Evolutionary conservation across 2,113 vertebrate species (phyloP).

Genomic region (Corythoichthys intestinalis): DNA sequence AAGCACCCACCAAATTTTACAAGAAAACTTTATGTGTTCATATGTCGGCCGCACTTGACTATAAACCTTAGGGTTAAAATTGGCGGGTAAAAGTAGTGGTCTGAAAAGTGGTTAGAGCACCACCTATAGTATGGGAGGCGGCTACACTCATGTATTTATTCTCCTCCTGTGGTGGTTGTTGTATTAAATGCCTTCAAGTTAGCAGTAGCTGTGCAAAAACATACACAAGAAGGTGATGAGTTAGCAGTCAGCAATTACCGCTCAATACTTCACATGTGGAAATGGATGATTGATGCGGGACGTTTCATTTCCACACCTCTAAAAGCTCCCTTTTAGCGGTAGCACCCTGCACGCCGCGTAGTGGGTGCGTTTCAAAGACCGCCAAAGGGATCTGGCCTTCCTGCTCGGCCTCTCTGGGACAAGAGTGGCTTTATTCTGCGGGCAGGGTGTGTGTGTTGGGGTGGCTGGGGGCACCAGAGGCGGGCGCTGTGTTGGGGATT

Average conservation of each 20-base stretch:
- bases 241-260: slow-evolving; percentile 59
- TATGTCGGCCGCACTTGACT: too few species aligned
- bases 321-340: slow-evolving; percentile 65
- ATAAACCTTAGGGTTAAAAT: too few species aligned
- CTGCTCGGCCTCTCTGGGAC: slow-evolving; percentile 59
- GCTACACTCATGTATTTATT: neutral
- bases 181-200: neutral
- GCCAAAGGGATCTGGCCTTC: slow-evolving; percentile 60
- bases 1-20: too few species aligned
- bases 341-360: slow-evolving; percentile 54
- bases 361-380: slow-evolving; percentile 74
- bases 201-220: slow-evolving; percentile 3
- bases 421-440: slow-evolving; percentile 76
- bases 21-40: too few species aligned
- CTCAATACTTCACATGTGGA: slow-evolving; percentile 84
- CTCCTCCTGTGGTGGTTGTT: neutral
- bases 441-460: slow-evolving; percentile 9
- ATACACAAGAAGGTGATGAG: slow-evolving; percentile 35
- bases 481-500: slow-evolving; percentile 57
- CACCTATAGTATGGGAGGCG: neutral
- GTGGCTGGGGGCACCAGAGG: slow-evolving; percentile 30
- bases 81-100: too few species aligned
- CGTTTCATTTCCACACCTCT: slow-evolving; percentile 72
- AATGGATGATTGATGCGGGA: slow-evolving; percentile 89
- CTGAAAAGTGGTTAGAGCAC: neutral